Evolutionary conservation across 37 sponge, comb jelly and placozoan genomes (phyloP).

Genomic region (Hormiphora californensis): DNA sequence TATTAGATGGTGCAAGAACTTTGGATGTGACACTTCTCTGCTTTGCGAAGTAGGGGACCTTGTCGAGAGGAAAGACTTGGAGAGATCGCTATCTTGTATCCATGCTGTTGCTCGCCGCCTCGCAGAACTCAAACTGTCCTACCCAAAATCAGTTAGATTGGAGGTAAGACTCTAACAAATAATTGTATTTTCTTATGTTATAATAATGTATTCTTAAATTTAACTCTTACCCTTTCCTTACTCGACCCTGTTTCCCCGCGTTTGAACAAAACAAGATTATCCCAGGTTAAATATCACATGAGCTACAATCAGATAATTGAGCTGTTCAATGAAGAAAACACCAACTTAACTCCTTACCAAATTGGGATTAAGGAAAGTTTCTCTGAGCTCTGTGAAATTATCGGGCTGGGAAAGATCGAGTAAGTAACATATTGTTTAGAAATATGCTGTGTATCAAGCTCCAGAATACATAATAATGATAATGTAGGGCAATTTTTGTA

Average conservation of each 20-base stretch:
- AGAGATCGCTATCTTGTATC: background rate
- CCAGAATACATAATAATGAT: too few species aligned
- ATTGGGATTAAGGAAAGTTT: background rate
- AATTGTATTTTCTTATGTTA: too few species aligned
- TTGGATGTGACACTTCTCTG: background rate
- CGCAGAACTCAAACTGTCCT: background rate
- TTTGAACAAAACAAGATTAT: background rate
- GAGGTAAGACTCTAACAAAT: too few species aligned
- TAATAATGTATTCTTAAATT: too few species aligned
- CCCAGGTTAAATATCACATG: constrained; percentile 3
- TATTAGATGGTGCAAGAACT: background rate
- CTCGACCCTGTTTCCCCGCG: too few species aligned
- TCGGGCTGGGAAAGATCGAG: background rate
- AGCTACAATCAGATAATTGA: background rate
- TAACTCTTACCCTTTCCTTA: too few species aligned
- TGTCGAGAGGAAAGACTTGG: background rate
- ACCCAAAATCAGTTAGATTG: background rate
- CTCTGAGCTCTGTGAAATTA: background rate
- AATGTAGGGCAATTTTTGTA: too few species aligned
- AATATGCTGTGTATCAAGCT: too few species aligned
- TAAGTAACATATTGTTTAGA: background rate
- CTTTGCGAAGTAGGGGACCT: constrained; percentile 1
- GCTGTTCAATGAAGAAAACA: background rate
- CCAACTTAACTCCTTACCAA: background rate
- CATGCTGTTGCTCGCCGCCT: background rate